A percentile compares a stretch with the other conserved stretches of the same genome.
These are phyloP conservation scores for Conus canariensis DNA, from an alignment of 2,888 invertebrate species.

Conservation along the genomic window DNA sequence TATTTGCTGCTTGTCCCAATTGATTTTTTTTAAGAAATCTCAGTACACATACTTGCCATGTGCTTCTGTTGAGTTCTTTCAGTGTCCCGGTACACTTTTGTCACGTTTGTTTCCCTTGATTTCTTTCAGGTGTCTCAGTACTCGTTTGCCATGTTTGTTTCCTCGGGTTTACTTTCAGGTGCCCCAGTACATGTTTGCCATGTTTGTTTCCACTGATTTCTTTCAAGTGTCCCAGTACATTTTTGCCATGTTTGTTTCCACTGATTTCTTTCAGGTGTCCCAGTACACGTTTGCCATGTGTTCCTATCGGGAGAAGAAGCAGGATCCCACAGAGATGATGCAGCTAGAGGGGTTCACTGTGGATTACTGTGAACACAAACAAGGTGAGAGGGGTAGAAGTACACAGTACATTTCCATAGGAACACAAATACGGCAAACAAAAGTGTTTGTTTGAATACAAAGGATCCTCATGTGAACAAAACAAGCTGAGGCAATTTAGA, in stretches of 20 bases:
- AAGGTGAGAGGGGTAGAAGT: slow-evolving; percentile 83
- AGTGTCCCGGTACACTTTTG: slow-evolving; percentile 97
- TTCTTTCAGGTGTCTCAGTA: slow-evolving; percentile 89
- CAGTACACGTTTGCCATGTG: slow-evolving; percentile 99
- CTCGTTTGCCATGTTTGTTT: slow-evolving; percentile 96
- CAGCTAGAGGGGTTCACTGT: slow-evolving; percentile 99
- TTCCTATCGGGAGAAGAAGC: slow-evolving; percentile 99
- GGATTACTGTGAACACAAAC: slow-evolving; percentile 95
- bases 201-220: no score
- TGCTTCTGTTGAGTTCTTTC: no score
- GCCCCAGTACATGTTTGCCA: slow-evolving; percentile 93
- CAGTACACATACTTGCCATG: no score
- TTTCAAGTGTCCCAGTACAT: slow-evolving; percentile 91
- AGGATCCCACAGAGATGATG: slow-evolving; percentile 99
- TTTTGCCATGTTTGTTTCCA: slow-evolving; percentile 86
- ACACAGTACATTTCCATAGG: no score
- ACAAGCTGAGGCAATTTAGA: no score
- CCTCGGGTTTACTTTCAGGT: no score
- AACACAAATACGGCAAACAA: no score
- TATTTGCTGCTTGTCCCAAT: no score
- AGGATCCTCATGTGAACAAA: no score
- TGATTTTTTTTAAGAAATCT: no score
- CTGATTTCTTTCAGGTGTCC: slow-evolving; percentile 82
- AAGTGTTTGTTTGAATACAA: no score
- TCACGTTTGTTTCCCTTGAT: slow-evolving; percentile 80